Evolutionary conservation across 2,797 vertebrate genomes (phyloP), one percentile per base, ranked within the genome.

Genomic region (Ctenopoma multispine): DNA sequence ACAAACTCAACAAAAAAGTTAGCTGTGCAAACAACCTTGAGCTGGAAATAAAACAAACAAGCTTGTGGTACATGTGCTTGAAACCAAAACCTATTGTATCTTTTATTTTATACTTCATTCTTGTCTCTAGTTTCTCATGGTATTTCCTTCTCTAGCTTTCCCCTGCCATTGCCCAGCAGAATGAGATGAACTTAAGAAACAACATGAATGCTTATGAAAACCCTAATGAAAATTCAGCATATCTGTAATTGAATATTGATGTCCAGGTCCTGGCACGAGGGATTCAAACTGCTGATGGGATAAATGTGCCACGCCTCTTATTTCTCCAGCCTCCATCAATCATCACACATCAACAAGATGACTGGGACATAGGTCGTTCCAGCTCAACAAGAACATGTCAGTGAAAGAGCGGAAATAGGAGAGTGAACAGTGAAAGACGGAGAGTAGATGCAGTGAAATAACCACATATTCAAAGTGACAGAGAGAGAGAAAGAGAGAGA

Each of bases 191-290:
- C 23, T 36, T 18, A 83, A 81, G 78, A 81, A 77, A 41, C 40
- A 41, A 41, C 17, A 15, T 29, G 27, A 80, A 43, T 12, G 40
- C 71, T 76, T 66, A 63, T 75, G 71, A 83, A 82, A 67, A 83
- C 69, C 78, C 68, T 82, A 79, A 90, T 86, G 79, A 79, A 85
- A 88, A 81, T 68, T 44, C 63, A 61, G 54, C 40, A 29, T 31
- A 50, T 72, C 77, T 80, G 72, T 89, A 91, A 91, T 86, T 85
- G 75, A 91, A 89, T 81, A 83, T 40, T 75, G 56, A 69, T n/a
- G 20, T 77, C 61, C 14, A 60, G 66, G 68, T 57, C 63, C 64
- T 69, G 82, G 83, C 81, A 75, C 46, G 23, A 68, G 49, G 63
- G 77, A 80, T 79, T 83, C 58, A 55, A 80, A 72, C 71, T 59